These are phyloP conservation scores for Heliconius hewitsoni DNA, from an alignment of 1,140 invertebrate species.

Conservation along the genomic window DNA sequence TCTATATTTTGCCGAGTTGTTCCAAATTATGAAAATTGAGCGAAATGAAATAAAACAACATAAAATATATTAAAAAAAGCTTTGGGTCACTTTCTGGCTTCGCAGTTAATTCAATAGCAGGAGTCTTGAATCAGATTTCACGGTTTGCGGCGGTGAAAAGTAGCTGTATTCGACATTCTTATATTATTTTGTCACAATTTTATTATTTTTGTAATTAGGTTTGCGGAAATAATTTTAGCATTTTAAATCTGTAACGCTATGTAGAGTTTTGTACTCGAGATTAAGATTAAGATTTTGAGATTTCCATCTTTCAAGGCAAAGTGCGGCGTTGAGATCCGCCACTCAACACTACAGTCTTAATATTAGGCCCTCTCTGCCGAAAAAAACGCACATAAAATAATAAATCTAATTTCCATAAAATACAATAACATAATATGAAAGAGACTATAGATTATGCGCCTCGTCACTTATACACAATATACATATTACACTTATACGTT, in stretches of 20 bases:
- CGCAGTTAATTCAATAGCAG: conserved; percentile 56
- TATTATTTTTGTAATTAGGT: conserved; percentile 31
- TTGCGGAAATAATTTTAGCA: conserved; percentile 11
- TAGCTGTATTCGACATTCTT: conserved; percentile 49
- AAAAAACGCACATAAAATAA: no score
- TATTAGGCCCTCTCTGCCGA: no score
- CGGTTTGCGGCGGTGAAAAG: conserved; percentile 43
- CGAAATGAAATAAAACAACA: not conserved
- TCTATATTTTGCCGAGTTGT: not conserved
- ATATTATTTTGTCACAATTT: conserved; percentile 34
- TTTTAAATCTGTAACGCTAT: not conserved
- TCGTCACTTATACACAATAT: no score
- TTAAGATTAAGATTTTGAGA: no score
- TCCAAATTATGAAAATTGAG: conserved; percentile 8
- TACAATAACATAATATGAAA: no score
- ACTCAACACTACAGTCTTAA: no score
- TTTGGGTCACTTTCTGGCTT: conserved; percentile 35
- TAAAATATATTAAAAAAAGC: conserved; percentile 20
- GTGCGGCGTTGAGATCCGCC: no score
- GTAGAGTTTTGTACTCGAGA: not conserved
- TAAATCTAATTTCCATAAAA: no score
- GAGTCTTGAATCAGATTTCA: conserved; percentile 51
- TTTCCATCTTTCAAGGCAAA: no score
- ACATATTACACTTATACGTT: no score
- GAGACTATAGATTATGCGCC: no score